Conservation (phyloP, 2,113 vertebrate species). For the Rhynchomys soricoides region DNA sequence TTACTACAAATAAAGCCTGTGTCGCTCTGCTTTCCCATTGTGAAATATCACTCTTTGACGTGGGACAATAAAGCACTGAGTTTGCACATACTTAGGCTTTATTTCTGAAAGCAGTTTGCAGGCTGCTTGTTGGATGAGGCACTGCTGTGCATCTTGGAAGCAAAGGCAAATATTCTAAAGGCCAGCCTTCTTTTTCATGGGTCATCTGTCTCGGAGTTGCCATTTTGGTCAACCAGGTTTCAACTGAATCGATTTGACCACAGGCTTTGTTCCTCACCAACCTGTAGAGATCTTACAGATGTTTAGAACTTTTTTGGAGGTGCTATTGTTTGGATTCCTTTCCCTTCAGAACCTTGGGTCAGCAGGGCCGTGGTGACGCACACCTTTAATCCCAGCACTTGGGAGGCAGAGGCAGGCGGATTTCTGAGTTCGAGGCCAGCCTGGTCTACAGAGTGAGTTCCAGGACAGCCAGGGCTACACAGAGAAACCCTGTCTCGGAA, state of each 20-base stretch:
- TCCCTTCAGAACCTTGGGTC: not conserved
- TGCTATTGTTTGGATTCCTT: not conserved
- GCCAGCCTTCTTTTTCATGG: constrained; percentile 41
- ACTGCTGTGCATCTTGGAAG: constrained; percentile 42
- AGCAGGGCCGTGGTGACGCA: no score
- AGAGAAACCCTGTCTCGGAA: no score
- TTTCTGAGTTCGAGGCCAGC: no score
- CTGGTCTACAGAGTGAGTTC: no score
- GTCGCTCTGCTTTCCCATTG: not conserved
- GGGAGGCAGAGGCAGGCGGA: no score
- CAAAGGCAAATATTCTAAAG: constrained; percentile 59
- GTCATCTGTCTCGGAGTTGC: constrained; percentile 48
- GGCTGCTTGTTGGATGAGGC: constrained; percentile 33
- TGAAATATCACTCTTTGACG: constrained; percentile 22
- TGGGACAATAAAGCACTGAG: not conserved
- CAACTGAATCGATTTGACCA: constrained; percentile 25
- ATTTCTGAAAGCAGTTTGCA: constrained; percentile 51
- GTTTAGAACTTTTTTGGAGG: constrained; percentile 10
- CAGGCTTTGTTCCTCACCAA: constrained; percentile 39
- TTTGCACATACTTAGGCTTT: not conserved
- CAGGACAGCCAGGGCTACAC: no score
- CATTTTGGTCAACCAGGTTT: constrained; percentile 29
- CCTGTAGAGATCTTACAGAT: constrained; percentile 16
- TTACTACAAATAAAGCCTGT: constrained; percentile 20
- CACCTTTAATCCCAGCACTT: no score